Base-by-base conservation (phyloP, 2,888 invertebrate species). In the Helicoverpa assulta region DNA sequence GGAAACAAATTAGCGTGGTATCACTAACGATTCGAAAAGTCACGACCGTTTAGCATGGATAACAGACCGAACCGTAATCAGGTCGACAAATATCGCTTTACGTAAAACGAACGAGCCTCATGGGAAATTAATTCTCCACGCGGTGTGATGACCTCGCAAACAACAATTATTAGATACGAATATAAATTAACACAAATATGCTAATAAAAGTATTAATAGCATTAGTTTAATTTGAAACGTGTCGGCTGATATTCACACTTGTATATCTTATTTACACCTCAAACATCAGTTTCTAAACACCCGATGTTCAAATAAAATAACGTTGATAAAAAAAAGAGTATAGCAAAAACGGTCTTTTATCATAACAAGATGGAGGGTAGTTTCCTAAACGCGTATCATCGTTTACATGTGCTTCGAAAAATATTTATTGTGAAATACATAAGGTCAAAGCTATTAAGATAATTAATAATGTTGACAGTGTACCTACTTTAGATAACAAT, bases 61-160 rank as follows among this genome's bases (percentile, higher is more conserved):
- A 85, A 86, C 82, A 83, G 76, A 75, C 75, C 80, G 84, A 86
- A 83, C 78, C 82, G 84, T 86, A 90, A 90, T 85, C 86, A 87
- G 89, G 90, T 85, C 87, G 88, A 78, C 72, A 76, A 82, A 81
- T 78, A 79, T 70, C 55, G 77, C 57, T 78, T 70, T 67, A 64
- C 70, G 62, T 66, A 76, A 68, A 78, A 74, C 81, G 71, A 65
- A 78, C 63, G 70, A 71, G 75, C 33, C 83, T 80, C 84, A 79
- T 82, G 83, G 85, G 84, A 86, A 86, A 86, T 86, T 82, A 83
- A 84, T 85, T 82, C 81, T 76, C 81, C 65, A 75, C 73, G 74
- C 76, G 79, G 66, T 73, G 71, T 76, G 70, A 67, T 61, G 73
- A 70, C 71, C 78, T 76, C 73, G 70, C 43, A 73, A 77, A 64